Percentiles rank a stretch among this genome's conserved stretches.
Conservation (phyloP, 2,113 vertebrate species). For the Oreochromis tanganicae region DNA sequence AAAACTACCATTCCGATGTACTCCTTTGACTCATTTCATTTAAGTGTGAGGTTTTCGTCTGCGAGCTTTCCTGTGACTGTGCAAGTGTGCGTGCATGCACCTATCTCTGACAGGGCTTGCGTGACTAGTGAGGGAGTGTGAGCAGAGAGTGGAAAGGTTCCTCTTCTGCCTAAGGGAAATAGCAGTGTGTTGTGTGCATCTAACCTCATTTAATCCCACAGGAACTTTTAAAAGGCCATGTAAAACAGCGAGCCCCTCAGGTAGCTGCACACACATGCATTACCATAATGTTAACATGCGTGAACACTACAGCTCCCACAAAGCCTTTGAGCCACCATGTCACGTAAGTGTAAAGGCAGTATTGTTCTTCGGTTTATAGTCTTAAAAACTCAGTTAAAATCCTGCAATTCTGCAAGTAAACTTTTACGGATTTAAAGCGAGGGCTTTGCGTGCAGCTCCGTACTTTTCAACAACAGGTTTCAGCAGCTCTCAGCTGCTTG, state of each 20-base stretch:
- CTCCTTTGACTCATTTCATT: conserved; percentile 42
- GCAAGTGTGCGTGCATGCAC: conserved; percentile 7
- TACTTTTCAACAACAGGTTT: conserved; percentile 20
- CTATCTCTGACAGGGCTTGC: conserved; percentile 53
- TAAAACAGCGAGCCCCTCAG: conserved; percentile 55
- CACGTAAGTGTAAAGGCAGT: neutral
- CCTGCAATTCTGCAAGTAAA: neutral
- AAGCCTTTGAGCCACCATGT: conserved; percentile 2
- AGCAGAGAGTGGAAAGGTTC: conserved; percentile 69
- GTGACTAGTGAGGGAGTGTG: conserved; percentile 62
- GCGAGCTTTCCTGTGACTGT: conserved; percentile 26
- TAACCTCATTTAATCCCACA: conserved; percentile 68
- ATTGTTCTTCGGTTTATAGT: neutral
- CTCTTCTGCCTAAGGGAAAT: conserved; percentile 68
- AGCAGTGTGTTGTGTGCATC: conserved; percentile 60
- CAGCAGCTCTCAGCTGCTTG: neutral
- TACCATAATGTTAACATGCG: neutral
- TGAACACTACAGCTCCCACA: neutral
- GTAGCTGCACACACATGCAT: conserved; percentile 19
- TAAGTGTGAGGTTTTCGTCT: conserved; percentile 1
- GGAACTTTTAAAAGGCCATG: conserved; percentile 57
- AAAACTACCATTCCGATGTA: neutral
- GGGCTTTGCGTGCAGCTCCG: neutral
- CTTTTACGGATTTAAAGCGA: neutral
- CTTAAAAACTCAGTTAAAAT: neutral